A percentile compares a stretch with the other conserved stretches of the same genome.
Conservation (phyloP, 2,113 vertebrate genomes). For the Tricholaema leucomelas region DNA sequence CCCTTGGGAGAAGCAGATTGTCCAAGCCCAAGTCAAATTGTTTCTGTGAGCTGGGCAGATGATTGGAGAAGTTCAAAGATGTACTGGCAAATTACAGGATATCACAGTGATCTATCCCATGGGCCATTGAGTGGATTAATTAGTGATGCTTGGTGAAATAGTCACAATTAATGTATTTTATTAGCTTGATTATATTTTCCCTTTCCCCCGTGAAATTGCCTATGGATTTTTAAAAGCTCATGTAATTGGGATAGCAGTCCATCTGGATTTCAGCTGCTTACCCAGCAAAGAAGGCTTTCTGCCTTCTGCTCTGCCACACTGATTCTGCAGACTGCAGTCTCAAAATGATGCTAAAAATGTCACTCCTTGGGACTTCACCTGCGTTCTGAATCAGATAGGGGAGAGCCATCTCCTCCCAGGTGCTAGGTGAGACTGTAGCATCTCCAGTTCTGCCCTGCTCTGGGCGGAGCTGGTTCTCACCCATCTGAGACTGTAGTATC, state of each 20-base stretch:
- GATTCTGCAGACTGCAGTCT: fast-evolving
- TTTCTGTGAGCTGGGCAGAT: not conserved
- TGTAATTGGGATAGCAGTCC: not conserved
- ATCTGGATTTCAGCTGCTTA: not conserved
- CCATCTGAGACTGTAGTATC: too few relatives aligned
- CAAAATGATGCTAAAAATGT: not conserved
- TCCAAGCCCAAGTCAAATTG: not conserved
- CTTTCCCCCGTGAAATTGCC: not conserved
- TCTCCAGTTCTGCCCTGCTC: too few relatives aligned
- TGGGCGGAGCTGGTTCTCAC: too few relatives aligned
- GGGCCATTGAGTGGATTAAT: slow-evolving; percentile 35
- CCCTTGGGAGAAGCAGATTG: not conserved
- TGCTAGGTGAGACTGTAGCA: too few relatives aligned
- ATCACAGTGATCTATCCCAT: not conserved
- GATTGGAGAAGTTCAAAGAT: not conserved
- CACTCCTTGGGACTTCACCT: not conserved
- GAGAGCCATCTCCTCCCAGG: too few relatives aligned
- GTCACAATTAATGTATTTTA: slow-evolving; percentile 27
- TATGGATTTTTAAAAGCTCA: not conserved
- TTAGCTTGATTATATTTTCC: not conserved
- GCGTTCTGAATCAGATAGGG: not conserved
- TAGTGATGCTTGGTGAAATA: slow-evolving; percentile 25
- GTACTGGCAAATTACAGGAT: not conserved
- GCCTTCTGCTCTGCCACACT: not conserved
- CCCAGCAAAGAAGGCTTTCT: not conserved